A percentile compares a stretch with the other conserved stretches of the same genome.
Conservation (phyloP, 2,888 invertebrate species). For the Terebella lapidaria region DNA sequence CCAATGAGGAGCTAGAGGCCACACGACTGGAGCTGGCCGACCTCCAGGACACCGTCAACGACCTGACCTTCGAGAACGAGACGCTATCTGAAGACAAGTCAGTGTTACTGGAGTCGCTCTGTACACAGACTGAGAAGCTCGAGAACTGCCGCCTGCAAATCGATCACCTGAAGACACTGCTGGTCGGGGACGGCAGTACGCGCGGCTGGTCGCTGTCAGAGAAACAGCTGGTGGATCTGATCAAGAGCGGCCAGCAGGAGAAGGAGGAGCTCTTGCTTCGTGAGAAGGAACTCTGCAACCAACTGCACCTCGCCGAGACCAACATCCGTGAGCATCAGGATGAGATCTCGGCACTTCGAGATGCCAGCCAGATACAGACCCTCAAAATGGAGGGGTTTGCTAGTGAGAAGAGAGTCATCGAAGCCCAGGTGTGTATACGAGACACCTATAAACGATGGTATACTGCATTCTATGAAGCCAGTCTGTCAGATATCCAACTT, state of each 20-base stretch:
- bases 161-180: conserved; percentile 74
- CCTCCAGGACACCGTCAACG: conserved; percentile 78
- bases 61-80: conserved; percentile 82
- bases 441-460: too few relatives aligned
- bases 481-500: too few relatives aligned
- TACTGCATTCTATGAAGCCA: too few relatives aligned
- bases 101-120: conserved; percentile 81
- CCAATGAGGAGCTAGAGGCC: conserved; percentile 64
- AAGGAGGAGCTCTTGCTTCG: conserved; percentile 57
- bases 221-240: conserved; percentile 70
- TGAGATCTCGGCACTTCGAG: conserved; percentile 59
- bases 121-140: conserved; percentile 84
- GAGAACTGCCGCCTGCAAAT: conserved; percentile 81
- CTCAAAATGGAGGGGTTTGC: conserved; percentile 69
- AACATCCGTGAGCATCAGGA: conserved; percentile 40
- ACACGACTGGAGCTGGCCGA: conserved; percentile 83
- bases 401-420: conserved; percentile 70
- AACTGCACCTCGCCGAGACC: conserved; percentile 57
- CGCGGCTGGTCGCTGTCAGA: conserved; percentile 49
- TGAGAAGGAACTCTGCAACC: conserved; percentile 72
- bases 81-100: conserved; percentile 82
- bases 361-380: conserved; percentile 66
- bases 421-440: conserved; percentile 59
- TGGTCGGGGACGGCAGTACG: conserved; percentile 47
- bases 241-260: conserved; percentile 60